Evolutionary conservation across 53 echinoderm and acorn worm species (phyloP), one percentile per base, ranked within the genome.

Genomic region (Glandiceps talaboti): DNA sequence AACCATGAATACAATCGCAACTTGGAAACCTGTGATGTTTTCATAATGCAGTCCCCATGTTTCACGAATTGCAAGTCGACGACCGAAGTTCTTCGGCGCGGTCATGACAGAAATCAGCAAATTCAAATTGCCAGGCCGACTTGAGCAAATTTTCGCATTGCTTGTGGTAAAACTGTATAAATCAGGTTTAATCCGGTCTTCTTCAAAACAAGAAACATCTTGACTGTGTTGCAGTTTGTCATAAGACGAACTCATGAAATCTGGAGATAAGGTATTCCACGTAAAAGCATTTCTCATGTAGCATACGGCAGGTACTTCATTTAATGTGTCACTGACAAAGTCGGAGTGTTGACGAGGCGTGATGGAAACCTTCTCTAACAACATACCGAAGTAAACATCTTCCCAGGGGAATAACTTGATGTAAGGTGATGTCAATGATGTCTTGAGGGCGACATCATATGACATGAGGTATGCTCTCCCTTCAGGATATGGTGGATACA

Each of bases 1-100:
- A 0, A 91, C 82, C 73, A 91, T 79, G 80, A 91, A 91, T 76
- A 91, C 84, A 25, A 86, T 91, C 20, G 6, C 20, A 20, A 45
- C 64, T 12, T 45, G 6, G 20, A 45, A 45, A 45, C 20, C 64
- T 45, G 64, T 45, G 20, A 45, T 45, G 64, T 45, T 45, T 45
- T 45, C 64, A 45, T 45, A 45, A 45, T 45, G 64, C 26, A 84
- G 28, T 33, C 84, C 84, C 84, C 84, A 84, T 26, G 84, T 84
- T 74, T 84, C 77, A 29, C 84, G 79, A 30, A 84, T 84, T 25
- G 74, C 64, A 20, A 6, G 64, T 45, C 64, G 64, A 20, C 64
- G 64, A 45, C 64, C 64, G 20, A 45, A 45, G 64, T 45, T 45
- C 6, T 6, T 45, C 6, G 64, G 64, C 64, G 64, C 6, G 6